phyloP scores from a whole-genome alignment of 2,888 invertebrate species.

The Campopleginae sp. region DNA sequence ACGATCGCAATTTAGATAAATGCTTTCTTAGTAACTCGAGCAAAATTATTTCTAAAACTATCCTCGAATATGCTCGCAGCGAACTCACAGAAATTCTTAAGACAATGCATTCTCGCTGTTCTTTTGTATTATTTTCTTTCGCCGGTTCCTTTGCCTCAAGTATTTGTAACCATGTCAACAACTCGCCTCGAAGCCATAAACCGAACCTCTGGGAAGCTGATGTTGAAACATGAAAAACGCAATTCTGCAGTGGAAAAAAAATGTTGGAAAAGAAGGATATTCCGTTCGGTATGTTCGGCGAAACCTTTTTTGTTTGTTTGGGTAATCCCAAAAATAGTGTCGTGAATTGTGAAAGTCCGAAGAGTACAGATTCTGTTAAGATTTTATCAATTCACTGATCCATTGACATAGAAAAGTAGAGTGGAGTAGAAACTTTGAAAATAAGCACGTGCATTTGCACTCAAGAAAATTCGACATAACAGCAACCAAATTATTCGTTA shows the following conservation, averaged over 20 bases:
- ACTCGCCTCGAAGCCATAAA: slow-evolving; percentile 9
- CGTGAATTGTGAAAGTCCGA: too few relatives aligned
- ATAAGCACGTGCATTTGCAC: slow-evolving; percentile 33
- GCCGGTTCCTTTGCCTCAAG: slow-evolving; percentile 23
- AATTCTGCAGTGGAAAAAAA: too few relatives aligned
- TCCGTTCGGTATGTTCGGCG: too few relatives aligned
- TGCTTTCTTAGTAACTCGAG: slow-evolving; percentile 4
- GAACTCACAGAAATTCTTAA: slow-evolving; percentile 19
- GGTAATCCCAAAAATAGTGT: too few relatives aligned
- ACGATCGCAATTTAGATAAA: slow-evolving; percentile 9
- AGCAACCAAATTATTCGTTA: slow-evolving; percentile 65
- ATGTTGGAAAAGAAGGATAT: too few relatives aligned
- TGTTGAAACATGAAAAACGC: background rate
- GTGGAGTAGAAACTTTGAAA: background rate
- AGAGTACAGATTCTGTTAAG: background rate
- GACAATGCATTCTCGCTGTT: slow-evolving; percentile 25
- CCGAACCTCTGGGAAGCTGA: background rate
- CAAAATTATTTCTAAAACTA: background rate
- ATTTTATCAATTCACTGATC: background rate
- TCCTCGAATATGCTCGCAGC: background rate
- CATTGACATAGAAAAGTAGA: background rate
- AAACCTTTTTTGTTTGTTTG: too few relatives aligned
- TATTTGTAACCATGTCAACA: slow-evolving; percentile 5
- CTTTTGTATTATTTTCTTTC: slow-evolving; percentile 14
- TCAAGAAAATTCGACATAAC: slow-evolving; percentile 26